A percentile compares a stretch with the other conserved stretches of the same genome.
Conservation (phyloP, 2,797 vertebrate species). For the Manis javanica region DNA sequence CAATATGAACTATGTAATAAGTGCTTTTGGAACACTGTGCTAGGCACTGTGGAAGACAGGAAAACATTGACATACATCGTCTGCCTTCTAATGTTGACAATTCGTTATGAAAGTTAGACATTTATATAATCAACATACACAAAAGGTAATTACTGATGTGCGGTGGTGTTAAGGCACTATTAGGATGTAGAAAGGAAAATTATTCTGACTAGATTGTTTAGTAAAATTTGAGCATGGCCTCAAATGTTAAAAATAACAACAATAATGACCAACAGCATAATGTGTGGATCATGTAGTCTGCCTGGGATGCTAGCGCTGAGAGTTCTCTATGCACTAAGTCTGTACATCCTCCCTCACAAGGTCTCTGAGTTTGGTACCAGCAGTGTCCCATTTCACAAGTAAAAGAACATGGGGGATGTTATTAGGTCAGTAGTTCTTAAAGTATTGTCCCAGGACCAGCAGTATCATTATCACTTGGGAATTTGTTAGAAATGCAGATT, state of each 20-base stretch:
- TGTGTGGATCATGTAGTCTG: not conserved
- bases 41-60: not conserved
- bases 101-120: not conserved
- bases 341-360: not conserved
- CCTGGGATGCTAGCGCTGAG: not conserved
- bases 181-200: not conserved
- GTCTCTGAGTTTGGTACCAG: not conserved
- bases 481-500: not conserved
- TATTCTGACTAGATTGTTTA: not conserved
- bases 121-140: not conserved
- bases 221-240: not conserved
- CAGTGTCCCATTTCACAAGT: not conserved
- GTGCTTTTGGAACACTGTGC: not conserved
- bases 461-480: not conserved
- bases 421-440: not conserved
- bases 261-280: not conserved
- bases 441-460: not conserved
- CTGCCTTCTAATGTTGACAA: not conserved
- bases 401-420: not conserved
- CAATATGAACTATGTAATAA: not conserved
- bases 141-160: not conserved
- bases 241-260: not conserved
- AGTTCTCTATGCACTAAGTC: not conserved
- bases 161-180: not conserved
- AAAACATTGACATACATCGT: not conserved